These are phyloP conservation scores for Pardalotus punctatus DNA, from an alignment of 2,113 vertebrate genomes.

Conservation along the genomic window DNA sequence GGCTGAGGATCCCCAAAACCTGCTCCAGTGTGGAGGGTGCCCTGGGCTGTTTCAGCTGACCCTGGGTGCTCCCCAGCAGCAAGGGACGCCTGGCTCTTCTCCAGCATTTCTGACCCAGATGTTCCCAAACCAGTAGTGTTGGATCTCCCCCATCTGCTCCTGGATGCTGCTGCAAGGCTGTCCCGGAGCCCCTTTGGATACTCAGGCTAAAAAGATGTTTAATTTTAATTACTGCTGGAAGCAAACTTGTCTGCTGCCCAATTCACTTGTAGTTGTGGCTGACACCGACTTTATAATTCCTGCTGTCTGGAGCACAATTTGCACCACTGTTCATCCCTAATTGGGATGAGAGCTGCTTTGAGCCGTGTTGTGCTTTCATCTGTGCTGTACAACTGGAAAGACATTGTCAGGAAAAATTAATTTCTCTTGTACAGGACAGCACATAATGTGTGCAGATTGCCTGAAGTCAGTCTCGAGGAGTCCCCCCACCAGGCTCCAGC, in stretches of 20 bases:
- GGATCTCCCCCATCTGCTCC: background rate
- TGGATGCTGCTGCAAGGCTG: background rate
- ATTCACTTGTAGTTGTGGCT: accelerated
- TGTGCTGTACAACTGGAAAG: background rate
- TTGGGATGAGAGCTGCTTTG: background rate
- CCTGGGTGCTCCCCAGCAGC: background rate
- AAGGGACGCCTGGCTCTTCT: background rate
- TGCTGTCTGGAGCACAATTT: background rate
- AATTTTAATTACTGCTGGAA: background rate
- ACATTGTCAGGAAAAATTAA: background rate
- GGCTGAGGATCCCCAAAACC: background rate
- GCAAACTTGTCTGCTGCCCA: background rate
- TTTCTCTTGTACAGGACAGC: background rate
- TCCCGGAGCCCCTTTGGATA: background rate
- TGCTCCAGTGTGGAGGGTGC: background rate
- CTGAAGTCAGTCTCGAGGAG: too few relatives aligned
- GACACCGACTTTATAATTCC: background rate
- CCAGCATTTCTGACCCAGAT: background rate
- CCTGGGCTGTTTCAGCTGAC: background rate
- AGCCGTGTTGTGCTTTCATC: background rate
- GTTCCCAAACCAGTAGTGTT: background rate
- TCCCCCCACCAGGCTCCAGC: background rate
- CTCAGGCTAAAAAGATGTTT: background rate
- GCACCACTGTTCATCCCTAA: background rate
- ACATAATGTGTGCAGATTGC: accelerated